A percentile compares a stretch with the other conserved stretches of the same genome.
phyloP scores from a whole-genome alignment of 37 sponge, comb jelly and placozoan species.

The Beroe ovata region DNA sequence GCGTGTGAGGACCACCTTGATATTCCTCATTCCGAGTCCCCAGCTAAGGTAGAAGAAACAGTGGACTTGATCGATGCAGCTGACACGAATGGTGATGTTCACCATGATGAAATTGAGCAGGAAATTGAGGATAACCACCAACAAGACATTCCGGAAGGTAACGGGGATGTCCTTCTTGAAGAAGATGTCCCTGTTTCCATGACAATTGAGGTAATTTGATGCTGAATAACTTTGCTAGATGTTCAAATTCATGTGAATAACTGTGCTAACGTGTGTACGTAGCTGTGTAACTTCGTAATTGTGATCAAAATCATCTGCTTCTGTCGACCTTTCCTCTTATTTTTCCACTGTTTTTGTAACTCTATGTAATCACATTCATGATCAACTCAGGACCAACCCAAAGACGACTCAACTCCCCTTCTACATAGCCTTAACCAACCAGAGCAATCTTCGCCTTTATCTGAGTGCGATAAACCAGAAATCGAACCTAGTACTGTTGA shows the following conservation, averaged over 20 bases:
- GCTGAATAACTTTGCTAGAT: too few species aligned
- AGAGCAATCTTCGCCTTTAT: not conserved
- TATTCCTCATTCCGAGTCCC: not conserved
- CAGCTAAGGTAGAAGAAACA: not conserved
- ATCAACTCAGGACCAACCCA: not conserved
- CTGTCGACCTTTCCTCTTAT: too few species aligned
- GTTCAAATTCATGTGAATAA: too few species aligned
- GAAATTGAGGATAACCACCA: not conserved
- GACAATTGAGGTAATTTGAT: not conserved
- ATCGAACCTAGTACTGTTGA: too few species aligned
- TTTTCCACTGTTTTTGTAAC: too few species aligned
- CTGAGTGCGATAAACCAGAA: too few species aligned
- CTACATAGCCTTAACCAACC: not conserved
- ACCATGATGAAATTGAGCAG: not conserved
- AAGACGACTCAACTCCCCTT: not conserved
- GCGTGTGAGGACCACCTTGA: not conserved
- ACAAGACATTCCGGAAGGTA: not conserved
- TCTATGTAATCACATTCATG: too few species aligned
- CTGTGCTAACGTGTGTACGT: too few species aligned
- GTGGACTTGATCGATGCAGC: not conserved
- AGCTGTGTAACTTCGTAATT: too few species aligned
- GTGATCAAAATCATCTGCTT: too few species aligned
- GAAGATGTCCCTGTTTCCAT: not conserved
- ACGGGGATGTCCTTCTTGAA: not conserved
- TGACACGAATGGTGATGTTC: not conserved